phyloP scores from a whole-genome alignment of 2,888 invertebrate genomes.

The Epiblema foenella region DNA sequence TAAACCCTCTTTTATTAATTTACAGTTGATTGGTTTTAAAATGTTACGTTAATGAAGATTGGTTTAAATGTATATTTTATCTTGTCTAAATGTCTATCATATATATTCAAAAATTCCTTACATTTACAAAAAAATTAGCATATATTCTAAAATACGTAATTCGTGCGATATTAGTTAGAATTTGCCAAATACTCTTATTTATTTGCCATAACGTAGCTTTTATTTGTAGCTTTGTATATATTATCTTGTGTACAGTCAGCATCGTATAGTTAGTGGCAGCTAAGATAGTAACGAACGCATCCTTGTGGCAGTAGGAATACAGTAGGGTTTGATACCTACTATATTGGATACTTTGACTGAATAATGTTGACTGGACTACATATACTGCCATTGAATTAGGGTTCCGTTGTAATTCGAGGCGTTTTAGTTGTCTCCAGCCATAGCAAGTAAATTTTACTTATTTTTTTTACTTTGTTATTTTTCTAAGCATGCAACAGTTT shows the following conservation, averaged over 20 bases:
- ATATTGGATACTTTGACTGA: too few relatives aligned
- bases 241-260: slow-evolving; percentile 5
- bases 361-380: neutral
- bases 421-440: neutral
- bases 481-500: neutral
- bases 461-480: too few relatives aligned
- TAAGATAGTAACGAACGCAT: too few relatives aligned
- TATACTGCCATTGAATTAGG: neutral
- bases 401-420: neutral
- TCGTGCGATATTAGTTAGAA: slow-evolving; percentile 15
- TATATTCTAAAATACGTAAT: slow-evolving; percentile 8
- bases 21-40: neutral
- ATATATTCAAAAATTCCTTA: slow-evolving; percentile 6
- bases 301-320: too few relatives aligned
- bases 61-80: too few relatives aligned
- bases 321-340: too few relatives aligned
- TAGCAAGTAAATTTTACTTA: too few relatives aligned
- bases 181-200: slow-evolving; percentile 32
- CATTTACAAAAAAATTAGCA: slow-evolving; percentile 15
- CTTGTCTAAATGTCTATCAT: neutral
- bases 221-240: slow-evolving; percentile 3
- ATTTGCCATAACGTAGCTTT: slow-evolving; percentile 1
- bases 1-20: neutral
- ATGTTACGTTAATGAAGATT: neutral
- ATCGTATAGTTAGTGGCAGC: too few relatives aligned